These are phyloP conservation scores for Phylloscopus trochiloides DNA, from an alignment of 2,113 vertebrate genomes.

Conservation along the genomic window DNA sequence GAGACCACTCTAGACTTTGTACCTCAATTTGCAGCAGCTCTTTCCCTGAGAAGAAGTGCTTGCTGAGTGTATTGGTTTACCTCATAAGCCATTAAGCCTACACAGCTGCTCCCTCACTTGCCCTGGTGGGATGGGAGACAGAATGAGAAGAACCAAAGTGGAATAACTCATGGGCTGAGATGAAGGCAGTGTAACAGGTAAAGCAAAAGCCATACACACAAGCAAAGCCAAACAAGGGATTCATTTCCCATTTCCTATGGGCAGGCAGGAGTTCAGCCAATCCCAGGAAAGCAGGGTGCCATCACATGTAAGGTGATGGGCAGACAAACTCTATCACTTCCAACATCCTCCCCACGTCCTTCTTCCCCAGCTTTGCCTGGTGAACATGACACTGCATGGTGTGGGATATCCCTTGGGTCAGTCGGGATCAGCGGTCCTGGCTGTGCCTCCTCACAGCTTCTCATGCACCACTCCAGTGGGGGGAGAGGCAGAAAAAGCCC, in stretches of 20 bases:
- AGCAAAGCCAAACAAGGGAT: not conserved
- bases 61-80: not conserved
- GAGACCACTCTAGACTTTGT: not conserved
- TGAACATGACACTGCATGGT: fast-evolving
- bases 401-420: not conserved
- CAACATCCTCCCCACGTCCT: not conserved
- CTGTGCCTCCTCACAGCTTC: not conserved
- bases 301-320: fast-evolving
- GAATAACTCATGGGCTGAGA: fast-evolving
- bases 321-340: not conserved
- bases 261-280: not conserved
- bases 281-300: not conserved
- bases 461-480: fast-evolving
- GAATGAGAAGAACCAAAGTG: not conserved
- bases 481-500: not conserved
- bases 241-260: not conserved
- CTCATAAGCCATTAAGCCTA: too few relatives aligned
- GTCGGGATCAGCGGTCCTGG: not conserved
- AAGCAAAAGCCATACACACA: not conserved
- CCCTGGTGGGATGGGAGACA: not conserved
- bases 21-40: not conserved
- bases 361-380: not conserved
- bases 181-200: not conserved
- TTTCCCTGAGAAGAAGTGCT: not conserved
- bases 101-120: not conserved